Evolutionary conservation across 2,113 vertebrate species (phyloP).

Genomic region (Ochotona princeps): DNA sequence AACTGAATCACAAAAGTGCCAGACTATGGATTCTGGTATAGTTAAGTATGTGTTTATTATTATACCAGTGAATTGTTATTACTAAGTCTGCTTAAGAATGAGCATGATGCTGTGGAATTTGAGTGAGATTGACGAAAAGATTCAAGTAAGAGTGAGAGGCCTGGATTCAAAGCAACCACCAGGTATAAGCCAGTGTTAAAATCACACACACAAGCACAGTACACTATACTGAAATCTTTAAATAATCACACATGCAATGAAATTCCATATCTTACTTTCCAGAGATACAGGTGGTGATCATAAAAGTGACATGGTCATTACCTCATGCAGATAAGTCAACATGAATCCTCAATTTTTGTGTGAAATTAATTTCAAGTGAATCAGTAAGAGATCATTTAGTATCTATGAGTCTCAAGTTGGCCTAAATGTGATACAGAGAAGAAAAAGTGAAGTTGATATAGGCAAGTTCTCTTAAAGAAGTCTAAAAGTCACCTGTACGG

Average conservation of each 20-base stretch:
- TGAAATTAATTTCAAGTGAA: conserved; percentile 36
- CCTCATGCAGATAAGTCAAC: background rate
- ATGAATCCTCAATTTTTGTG: background rate
- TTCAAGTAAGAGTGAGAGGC: background rate
- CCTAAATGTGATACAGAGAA: background rate
- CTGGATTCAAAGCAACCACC: background rate
- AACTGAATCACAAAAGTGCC: background rate
- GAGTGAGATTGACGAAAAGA: background rate
- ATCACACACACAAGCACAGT: background rate
- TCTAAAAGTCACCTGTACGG: conserved; percentile 63
- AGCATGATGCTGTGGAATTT: background rate
- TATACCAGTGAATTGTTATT: background rate
- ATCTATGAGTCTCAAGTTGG: background rate
- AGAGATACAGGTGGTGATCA: background rate
- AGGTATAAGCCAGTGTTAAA: background rate
- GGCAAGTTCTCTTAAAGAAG: conserved; percentile 28
- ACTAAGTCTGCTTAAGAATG: background rate
- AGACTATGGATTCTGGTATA: background rate
- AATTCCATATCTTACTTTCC: background rate
- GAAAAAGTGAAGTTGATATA: conserved; percentile 51
- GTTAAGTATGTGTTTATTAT: background rate
- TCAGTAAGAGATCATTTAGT: background rate
- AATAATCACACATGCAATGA: background rate
- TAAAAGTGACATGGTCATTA: background rate
- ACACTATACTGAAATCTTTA: background rate